These are phyloP conservation scores for Eupithecia vulgata DNA, from an alignment of 2,888 invertebrate genomes.

Conservation along the genomic window DNA sequence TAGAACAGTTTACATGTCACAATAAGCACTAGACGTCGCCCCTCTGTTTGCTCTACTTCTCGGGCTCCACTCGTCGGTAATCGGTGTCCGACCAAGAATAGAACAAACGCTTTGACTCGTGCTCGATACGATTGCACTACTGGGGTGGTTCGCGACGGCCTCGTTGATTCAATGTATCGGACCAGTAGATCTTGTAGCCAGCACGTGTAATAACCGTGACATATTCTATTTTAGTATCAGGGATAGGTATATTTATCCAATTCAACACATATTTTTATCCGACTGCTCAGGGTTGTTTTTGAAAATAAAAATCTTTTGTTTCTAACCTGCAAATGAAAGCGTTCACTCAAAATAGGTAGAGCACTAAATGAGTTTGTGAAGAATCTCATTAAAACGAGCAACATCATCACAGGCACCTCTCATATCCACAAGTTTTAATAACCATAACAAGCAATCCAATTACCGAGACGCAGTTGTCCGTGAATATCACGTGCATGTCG, in stretches of 20 bases:
- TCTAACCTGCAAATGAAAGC: neutral
- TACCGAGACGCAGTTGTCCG: constrained; percentile 32
- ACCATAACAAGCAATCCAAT: constrained; percentile 14
- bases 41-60: constrained; percentile 13
- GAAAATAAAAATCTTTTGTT: neutral
- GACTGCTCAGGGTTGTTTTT: too few species aligned
- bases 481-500: constrained; percentile 27
- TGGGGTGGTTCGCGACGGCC: neutral
- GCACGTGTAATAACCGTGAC: constrained; percentile 5
- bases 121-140: constrained; percentile 13
- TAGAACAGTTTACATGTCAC: neutral
- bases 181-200: constrained; percentile 6
- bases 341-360: neutral
- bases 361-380: neutral
- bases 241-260: neutral
- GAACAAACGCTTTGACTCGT: constrained; percentile 5
- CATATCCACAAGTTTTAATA: too few species aligned
- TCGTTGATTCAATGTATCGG: constrained; percentile 6
- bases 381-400: neutral
- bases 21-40: constrained; percentile 3
- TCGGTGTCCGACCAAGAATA: constrained; percentile 14
- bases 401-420: neutral
- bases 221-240: constrained; percentile 8
- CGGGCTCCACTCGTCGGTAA: constrained; percentile 1
- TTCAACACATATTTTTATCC: too few species aligned